Evolutionary conservation across 2,797 vertebrate genomes (phyloP).

Genomic region (Hippoglossus hippoglossus): DNA sequence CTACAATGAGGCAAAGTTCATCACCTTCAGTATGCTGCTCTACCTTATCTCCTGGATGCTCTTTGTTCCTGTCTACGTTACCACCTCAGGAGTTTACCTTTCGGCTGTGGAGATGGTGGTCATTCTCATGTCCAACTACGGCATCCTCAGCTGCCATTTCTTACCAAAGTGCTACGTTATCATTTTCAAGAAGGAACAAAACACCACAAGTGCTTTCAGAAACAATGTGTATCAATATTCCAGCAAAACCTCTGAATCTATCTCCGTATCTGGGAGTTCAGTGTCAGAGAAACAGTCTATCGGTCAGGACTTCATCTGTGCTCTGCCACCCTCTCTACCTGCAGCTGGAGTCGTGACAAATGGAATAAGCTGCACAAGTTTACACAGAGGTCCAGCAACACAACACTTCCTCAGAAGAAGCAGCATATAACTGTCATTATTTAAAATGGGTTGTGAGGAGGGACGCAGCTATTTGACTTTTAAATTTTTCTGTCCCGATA

Average conservation of each 20-base stretch:
- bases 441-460: not conserved
- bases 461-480: not conserved
- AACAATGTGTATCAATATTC: slow-evolving; percentile 88
- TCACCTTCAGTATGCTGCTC: slow-evolving; percentile 93
- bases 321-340: not conserved
- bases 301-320: not conserved
- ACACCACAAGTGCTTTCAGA: slow-evolving; percentile 89
- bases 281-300: slow-evolving; percentile 5
- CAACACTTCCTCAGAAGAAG: slow-evolving; percentile 34
- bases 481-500: not conserved
- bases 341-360: not conserved
- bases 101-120: slow-evolving; percentile 92
- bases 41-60: slow-evolving; percentile 92
- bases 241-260: slow-evolving; percentile 62
- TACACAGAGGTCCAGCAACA: not conserved
- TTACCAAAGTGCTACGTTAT: slow-evolving; percentile 93
- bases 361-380: not conserved
- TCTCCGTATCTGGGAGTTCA: slow-evolving; percentile 6
- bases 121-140: slow-evolving; percentile 92
- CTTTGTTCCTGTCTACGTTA: slow-evolving; percentile 89
- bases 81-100: slow-evolving; percentile 88
- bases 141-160: slow-evolving; percentile 90
- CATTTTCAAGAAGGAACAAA: slow-evolving; percentile 88
- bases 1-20: slow-evolving; percentile 93
- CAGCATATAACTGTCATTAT: slow-evolving; percentile 45